Percentiles rank a stretch among this genome's conserved stretches.
Evolutionary conservation across 2,797 vertebrate genomes (phyloP).

Genomic region (Carduelis carduelis): DNA sequence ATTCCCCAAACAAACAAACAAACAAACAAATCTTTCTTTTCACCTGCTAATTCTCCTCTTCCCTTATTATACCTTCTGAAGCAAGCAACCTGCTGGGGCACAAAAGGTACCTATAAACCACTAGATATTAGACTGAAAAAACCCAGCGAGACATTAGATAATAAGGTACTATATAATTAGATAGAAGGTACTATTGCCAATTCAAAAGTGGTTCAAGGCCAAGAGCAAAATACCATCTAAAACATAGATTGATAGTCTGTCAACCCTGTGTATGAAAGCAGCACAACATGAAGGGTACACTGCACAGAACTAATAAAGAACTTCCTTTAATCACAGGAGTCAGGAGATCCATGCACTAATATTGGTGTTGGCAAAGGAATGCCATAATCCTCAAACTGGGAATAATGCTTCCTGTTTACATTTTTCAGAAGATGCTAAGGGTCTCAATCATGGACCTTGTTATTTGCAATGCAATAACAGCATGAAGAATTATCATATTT

Average conservation of each 20-base stretch:
- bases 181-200: not conserved
- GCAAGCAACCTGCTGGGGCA: not conserved
- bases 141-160: not conserved
- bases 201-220: not conserved
- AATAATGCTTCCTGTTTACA: constrained; percentile 49
- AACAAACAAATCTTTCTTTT: not conserved
- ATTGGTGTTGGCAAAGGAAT: not conserved
- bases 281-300: not conserved
- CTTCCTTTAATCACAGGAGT: not conserved
- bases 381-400: constrained; percentile 1
- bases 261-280: not conserved
- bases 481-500: not conserved
- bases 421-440: constrained; percentile 23
- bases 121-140: not conserved
- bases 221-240: not conserved
- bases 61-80: not conserved
- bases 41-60: not conserved
- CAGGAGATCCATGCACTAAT: constrained; percentile 19
- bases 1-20: not conserved
- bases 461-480: constrained; percentile 30
- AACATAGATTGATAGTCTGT: not conserved
- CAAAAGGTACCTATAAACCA: not conserved
- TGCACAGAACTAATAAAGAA: constrained; percentile 15
- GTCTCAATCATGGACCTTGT: not conserved
- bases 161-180: not conserved